Conservation (phyloP, 2,113 vertebrate genomes). For the Tragelaphus buxtoni region DNA sequence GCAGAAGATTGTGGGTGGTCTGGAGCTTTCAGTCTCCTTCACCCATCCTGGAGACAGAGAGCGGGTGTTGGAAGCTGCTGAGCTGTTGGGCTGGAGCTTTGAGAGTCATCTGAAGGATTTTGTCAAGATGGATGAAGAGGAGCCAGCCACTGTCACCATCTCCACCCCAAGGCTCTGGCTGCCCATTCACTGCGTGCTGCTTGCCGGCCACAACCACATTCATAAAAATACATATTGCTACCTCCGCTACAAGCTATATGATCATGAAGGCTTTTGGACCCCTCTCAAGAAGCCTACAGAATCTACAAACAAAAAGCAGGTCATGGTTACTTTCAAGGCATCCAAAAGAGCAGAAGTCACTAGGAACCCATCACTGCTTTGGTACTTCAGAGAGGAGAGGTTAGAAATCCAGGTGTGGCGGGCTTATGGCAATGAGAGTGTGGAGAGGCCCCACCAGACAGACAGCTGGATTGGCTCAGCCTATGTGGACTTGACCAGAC, state of each 20-base stretch:
- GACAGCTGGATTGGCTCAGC: conserved; percentile 94
- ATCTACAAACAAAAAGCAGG: conserved; percentile 49
- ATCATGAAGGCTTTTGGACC: conserved; percentile 86
- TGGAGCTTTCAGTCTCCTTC: conserved; percentile 90
- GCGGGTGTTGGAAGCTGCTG: conserved; percentile 85
- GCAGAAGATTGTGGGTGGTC: conserved; percentile 85
- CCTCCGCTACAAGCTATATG: conserved; percentile 91
- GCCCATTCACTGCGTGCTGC: conserved; percentile 85
- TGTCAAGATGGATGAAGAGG: conserved; percentile 40
- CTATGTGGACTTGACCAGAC: conserved; percentile 86
- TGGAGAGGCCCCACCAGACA: conserved; percentile 85
- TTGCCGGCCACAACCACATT: conserved; percentile 82
- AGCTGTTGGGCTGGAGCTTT: conserved; percentile 85
- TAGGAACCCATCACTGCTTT: conserved; percentile 84
- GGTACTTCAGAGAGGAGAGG: conserved; percentile 93
- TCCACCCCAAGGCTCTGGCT: conserved; percentile 89
- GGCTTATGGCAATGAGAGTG: conserved; percentile 84
- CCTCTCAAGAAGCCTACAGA: conserved; percentile 84
- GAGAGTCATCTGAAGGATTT: conserved; percentile 57
- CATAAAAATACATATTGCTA: conserved; percentile 88
- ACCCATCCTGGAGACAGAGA: conserved; percentile 87
- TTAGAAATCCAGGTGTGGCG: conserved; percentile 96
- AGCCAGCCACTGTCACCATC: conserved; percentile 78
- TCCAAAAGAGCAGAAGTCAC: conserved; percentile 80
- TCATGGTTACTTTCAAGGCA: conserved; percentile 85